Evolutionary conservation across 2,797 vertebrate species (phyloP), one percentile per base, ranked within the genome.

Genomic region (Sarcoramphus papa): DNA sequence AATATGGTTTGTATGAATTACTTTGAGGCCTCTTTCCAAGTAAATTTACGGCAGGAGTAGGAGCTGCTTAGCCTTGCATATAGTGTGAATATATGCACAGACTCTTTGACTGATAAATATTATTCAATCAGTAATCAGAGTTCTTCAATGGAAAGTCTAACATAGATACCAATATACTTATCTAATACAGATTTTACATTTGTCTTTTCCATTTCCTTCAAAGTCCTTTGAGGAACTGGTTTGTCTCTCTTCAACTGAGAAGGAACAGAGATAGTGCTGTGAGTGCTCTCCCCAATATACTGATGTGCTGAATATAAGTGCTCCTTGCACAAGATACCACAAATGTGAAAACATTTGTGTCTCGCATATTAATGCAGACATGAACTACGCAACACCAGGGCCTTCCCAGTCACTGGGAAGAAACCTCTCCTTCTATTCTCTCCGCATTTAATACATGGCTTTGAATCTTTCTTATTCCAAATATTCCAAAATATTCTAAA

Each of bases 381-480:
- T 40, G 43, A 79, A 69, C 70, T 59, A 45, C 2, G 3, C 43
- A 93, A 57, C 33, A 90, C 22, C 40, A 91, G 62, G 57, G 79
- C 82, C 63, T 76, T 87, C 51, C 48, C 63, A 69, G 65, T 20
- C 35, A 70, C 25, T 67, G 43, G 40, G 48, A 94, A 85, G 68
- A 93, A 92, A 92, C 35, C 20, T 51, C 16, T 90, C 27, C 59
- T 51, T 67, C 43, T 90, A 3, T 83, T 88, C 28, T 74, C 53
- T 63, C n/a, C 0, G 1, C 35, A 74, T 79, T 87, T 85, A 89
- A 82, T 28, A 82, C 10, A 28, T 27, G 5, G 47, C 54, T 92
- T 89, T 92, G 82, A 90, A 95, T 22, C 15, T 50, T 81, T 86
- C 77, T 79, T 73, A 88, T 83, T 87, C 62, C 88, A 88, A 79